Evolutionary conservation across 2,888 invertebrate genomes (phyloP).

Genomic region (Ferdinandea cuprea): DNA sequence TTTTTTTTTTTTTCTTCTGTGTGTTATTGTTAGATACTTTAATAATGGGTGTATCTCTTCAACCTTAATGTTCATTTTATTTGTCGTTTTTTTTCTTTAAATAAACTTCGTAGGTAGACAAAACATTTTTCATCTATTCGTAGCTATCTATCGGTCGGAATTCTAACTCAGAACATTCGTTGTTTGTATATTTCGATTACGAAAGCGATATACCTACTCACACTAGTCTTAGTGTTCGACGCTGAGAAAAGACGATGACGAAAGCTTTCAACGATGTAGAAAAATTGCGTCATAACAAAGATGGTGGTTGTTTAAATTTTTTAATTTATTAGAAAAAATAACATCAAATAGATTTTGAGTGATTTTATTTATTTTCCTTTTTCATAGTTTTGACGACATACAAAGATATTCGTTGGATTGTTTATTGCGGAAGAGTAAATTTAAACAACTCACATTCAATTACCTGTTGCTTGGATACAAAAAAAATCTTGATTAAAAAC

Average conservation of each 20-base stretch:
- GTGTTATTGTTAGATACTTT: background rate
- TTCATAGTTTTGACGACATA: too few relatives aligned
- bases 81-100: background rate
- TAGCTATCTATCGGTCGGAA: background rate
- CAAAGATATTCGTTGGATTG: too few relatives aligned
- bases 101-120: constrained; percentile 7
- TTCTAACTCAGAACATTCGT: background rate
- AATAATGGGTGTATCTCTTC: background rate
- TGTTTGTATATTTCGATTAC: background rate
- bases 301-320: background rate
- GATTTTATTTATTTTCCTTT: too few relatives aligned
- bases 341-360: background rate
- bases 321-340: background rate
- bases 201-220: constrained; percentile 9
- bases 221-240: background rate
- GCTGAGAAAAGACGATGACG: constrained; percentile 17
- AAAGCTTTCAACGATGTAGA: constrained; percentile 16
- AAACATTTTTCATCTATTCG: background rate
- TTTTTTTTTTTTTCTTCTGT: background rate
- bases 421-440: too few relatives aligned
- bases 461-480: background rate
- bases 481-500: too few relatives aligned
- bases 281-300: constrained; percentile 11
- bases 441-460: too few relatives aligned
- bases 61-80: background rate